Percentiles rank a stretch among this genome's conserved stretches.
Conservation (phyloP, 2,797 vertebrate species). For the Masticophis lateralis region DNA sequence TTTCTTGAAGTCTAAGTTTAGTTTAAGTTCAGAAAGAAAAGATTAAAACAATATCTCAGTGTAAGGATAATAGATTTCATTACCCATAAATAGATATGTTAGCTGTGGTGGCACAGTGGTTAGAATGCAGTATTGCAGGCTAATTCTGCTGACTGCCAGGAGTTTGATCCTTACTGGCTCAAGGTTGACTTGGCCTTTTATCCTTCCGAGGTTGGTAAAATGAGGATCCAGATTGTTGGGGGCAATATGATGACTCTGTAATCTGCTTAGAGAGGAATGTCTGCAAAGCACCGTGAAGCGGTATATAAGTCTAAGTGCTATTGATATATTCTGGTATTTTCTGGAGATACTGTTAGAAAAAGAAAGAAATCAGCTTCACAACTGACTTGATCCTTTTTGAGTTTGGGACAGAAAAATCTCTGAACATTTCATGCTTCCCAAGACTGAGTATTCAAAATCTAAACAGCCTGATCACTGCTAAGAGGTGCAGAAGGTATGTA, state of each 20-base stretch:
- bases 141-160: not conserved
- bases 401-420: not conserved
- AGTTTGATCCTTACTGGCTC: not conserved
- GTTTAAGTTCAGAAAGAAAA: not conserved
- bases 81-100: not conserved
- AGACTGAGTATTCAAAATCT: not conserved
- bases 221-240: not conserved
- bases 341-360: not conserved
- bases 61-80: not conserved
- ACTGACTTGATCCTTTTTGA: not conserved
- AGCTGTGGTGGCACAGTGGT: not conserved
- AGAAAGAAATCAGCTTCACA: not conserved
- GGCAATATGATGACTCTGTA: not conserved
- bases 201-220: not conserved
- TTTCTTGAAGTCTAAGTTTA: not conserved
- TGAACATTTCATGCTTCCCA: not conserved
- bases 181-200: not conserved
- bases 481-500: not conserved
- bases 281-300: not conserved
- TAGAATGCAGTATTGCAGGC: not conserved
- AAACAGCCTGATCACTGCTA: not conserved
- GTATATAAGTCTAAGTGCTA: not conserved
- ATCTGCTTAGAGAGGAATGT: not conserved
- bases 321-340: not conserved
- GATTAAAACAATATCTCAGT: not conserved